Base-by-base conservation (phyloP, 2,113 vertebrate species). In the Ellobius talpinus region DNA sequence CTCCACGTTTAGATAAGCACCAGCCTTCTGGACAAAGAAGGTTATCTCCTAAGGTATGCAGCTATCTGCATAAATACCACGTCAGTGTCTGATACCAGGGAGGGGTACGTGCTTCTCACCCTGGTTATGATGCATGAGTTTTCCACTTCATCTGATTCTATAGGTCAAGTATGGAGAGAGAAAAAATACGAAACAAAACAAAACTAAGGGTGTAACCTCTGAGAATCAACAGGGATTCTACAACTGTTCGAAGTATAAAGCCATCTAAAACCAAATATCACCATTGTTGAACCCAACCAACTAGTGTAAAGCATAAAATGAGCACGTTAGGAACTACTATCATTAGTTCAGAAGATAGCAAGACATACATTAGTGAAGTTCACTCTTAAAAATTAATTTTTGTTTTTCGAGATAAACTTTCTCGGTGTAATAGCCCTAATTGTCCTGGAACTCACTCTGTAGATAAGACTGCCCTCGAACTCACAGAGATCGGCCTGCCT, bases 251-350 rank as follows among this genome's bases (percentile, higher is more conserved):
- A 11, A 52, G 87, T 21, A 6, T 0, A 52, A 58, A 23, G 26
- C 3, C 13, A 33, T 31, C 9, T 4, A 0, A 0, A 14, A 72
- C 47, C 5, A 13, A n/a, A 26, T 0, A 31, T 4, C 31, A 2
- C 19, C 1, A 2, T 14, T 7, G 0, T 3, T 29, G 74, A 73
- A 0, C 12, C 78, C 8, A 1, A 73, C 11, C 31, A 91, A 19
- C 16, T n/a, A 47, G 1, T 33, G 33, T 8, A 87, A 21, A 16
- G 52, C 19, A 0, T n/a, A 72, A 88, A 82, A 24, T 2, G 26
- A 93, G 26, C 10, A 29, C 0, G 26, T 63, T 26, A 31, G 7
- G 58, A 63, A 63, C 21, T 63, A 42, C 39, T 17, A 1, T 9
- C 10, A 50, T 7, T 42, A 61, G 31, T 29, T 9, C 89, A 63